Evolutionary conservation across 2,797 vertebrate genomes (phyloP), one percentile per base, ranked within the genome.

Genomic region (Etheostoma nigrum): DNA sequence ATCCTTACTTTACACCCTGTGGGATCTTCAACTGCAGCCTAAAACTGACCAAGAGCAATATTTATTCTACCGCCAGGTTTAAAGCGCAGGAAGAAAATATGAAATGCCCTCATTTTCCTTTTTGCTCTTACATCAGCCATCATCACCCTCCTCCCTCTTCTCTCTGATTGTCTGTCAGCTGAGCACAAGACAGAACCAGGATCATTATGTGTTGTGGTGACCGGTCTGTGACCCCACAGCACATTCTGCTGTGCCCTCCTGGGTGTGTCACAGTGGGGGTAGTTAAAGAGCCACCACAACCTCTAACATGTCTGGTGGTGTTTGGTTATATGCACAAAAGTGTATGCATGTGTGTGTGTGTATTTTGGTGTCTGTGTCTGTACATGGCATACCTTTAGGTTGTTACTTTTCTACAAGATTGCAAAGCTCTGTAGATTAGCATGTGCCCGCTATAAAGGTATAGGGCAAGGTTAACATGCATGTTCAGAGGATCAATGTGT

Each of bases 221-320:
- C 93, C 94, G 75, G 84, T 84, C 88, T 71, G 12, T 94, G 94
- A 96, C 94, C 95, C 86, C 82, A 21, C 78, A 33, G 79, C 79
- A 74, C 89, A 82, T 85, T 91, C 89, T 88, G 76, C 84, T 69
- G 44, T 88, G 77, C 59, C 89, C 89, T 88, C 65, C 76, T 77
- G 88, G 74, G 83, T 57, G 86, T 85, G 81, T 83, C 80, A 65
- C 68, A 68, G 78, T 83, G 79, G 83, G 86, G 83, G 81, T 42
- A 64, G 76, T 86, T 90, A 83, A 83, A 91, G 86, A 80, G 88
- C 79, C 74, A 66, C 72, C 64, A 48, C 81, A 84, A 84, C 86
- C 79, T 73, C 88, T 75, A 79, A 83, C 87, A 74, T 75, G 85
- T 88, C 81, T 87, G 78, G 1, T 68, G 40, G 66, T 83, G 86